These are phyloP conservation scores for Lasioglossum leucozonium DNA, from an alignment of 2,888 invertebrate species.

Conservation along the genomic window DNA sequence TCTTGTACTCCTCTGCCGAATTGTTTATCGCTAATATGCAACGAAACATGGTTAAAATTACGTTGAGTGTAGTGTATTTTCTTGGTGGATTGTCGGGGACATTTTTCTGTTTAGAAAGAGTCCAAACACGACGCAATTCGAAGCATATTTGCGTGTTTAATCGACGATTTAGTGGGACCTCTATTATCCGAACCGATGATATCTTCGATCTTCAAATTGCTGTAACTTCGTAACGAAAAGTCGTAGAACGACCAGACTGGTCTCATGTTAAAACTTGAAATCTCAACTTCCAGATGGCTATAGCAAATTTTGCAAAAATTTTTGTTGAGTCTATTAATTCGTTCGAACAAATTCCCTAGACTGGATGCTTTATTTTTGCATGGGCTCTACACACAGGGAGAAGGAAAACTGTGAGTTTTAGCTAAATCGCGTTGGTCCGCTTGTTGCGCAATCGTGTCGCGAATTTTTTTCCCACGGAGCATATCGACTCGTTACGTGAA, in stretches of 20 bases:
- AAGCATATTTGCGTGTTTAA: neutral
- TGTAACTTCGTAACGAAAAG: neutral
- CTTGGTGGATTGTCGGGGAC: too few relatives aligned
- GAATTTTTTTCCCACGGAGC: neutral
- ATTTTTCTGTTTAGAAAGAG: neutral
- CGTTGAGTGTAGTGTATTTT: too few relatives aligned
- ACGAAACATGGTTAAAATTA: too few relatives aligned
- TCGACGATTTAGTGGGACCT: neutral
- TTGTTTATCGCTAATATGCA: too few relatives aligned
- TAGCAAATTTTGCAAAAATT: neutral
- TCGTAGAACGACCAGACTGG: neutral
- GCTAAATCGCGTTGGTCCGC: neutral
- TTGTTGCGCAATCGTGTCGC: conserved; percentile 1
- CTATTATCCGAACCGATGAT: neutral
- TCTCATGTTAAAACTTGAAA: neutral
- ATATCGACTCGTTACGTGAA: conserved; percentile 8
- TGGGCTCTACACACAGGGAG: neutral
- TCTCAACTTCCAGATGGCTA: neutral
- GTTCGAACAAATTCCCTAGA: neutral
- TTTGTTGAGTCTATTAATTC: too few relatives aligned
- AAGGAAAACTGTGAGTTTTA: neutral
- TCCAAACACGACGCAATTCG: neutral
- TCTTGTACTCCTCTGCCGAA: too few relatives aligned
- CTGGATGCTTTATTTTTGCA: neutral
- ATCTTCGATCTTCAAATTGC: neutral